phyloP scores from a whole-genome alignment of 2,888 invertebrate genomes.

The Drosophila atripex region DNA sequence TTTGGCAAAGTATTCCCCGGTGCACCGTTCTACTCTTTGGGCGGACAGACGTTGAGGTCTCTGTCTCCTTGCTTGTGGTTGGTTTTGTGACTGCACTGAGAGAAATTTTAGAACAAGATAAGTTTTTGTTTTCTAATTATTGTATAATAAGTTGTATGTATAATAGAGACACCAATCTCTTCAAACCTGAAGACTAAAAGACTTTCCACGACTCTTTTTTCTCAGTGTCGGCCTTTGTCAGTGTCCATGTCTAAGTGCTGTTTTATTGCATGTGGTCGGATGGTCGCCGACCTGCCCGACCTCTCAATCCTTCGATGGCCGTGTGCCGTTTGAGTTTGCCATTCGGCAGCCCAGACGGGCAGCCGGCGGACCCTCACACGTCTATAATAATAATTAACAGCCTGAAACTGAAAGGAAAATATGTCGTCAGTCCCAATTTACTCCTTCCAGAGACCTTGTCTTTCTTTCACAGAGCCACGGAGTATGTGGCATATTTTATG shows the following conservation, averaged over 20 bases:
- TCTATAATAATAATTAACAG: slow-evolving; percentile 83
- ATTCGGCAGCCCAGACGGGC: slow-evolving; percentile 45
- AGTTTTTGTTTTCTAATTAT: too few relatives aligned
- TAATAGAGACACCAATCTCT: too few relatives aligned
- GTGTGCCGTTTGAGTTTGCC: slow-evolving; percentile 39
- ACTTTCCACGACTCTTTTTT: background rate
- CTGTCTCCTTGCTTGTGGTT: slow-evolving; percentile 32
- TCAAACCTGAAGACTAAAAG: too few relatives aligned
- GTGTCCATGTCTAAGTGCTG: slow-evolving; percentile 68
- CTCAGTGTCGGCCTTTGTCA: slow-evolving; percentile 21
- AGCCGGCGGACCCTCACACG: slow-evolving; percentile 69
- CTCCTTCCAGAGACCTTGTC: slow-evolving; percentile 12
- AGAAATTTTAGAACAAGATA: background rate
- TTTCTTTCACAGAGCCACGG: slow-evolving; percentile 39
- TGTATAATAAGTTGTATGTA: too few relatives aligned
- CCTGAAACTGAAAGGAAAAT: slow-evolving; percentile 67
- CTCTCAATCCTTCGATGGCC: slow-evolving; percentile 25
- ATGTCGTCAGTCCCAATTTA: slow-evolving; percentile 41
- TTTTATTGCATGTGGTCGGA: slow-evolving; percentile 74
- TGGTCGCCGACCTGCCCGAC: slow-evolving; percentile 25
- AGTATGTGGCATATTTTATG: slow-evolving; percentile 79
- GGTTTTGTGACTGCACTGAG: slow-evolving; percentile 12
- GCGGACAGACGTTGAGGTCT: slow-evolving; percentile 25
- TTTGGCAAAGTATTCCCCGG: slow-evolving; percentile 76
- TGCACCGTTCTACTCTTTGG: slow-evolving; percentile 67